Conservation (phyloP, 1,140 invertebrate genomes). For the Hestina assimilis region DNA sequence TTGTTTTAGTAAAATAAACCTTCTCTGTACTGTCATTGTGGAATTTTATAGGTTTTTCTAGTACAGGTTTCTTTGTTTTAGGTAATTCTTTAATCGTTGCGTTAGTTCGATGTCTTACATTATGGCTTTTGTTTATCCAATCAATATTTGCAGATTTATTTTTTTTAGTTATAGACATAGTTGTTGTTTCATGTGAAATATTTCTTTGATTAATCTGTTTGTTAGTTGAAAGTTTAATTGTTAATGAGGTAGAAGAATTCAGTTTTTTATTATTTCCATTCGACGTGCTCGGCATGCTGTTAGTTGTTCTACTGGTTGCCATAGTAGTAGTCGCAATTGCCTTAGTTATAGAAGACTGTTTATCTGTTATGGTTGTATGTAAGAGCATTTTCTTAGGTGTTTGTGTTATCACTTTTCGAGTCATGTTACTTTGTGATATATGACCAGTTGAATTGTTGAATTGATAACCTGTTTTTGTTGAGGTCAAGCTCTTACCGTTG, state of each 20-base stretch:
- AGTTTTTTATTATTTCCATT: conserved; percentile 42
- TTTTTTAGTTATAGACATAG: conserved; percentile 22
- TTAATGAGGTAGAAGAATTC: conserved; percentile 53
- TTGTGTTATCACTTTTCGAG: conserved; percentile 25
- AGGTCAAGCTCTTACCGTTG: conserved; percentile 34
- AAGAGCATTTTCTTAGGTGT: conserved; percentile 17
- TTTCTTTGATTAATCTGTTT: conserved; percentile 17
- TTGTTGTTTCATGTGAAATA: conserved; percentile 26
- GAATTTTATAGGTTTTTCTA: conserved; percentile 25
- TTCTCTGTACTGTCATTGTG: conserved; percentile 20
- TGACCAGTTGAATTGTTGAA: too few relatives aligned
- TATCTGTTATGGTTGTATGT: conserved; percentile 12
- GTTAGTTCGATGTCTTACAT: conserved; percentile 15
- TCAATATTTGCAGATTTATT: conserved; percentile 23
- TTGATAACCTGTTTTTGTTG: conserved; percentile 22
- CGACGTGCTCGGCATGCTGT: conserved; percentile 60
- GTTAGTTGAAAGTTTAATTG: conserved; percentile 53
- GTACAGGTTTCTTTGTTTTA: conserved; percentile 20
- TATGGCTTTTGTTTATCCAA: conserved; percentile 19
- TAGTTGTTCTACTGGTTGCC: conserved; percentile 55
- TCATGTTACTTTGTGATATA: conserved; percentile 29
- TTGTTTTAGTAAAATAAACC: conserved; percentile 41
- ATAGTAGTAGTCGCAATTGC: conserved; percentile 31
- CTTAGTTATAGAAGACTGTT: conserved; percentile 21
- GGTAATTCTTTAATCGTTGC: conserved; percentile 12